Evolutionary conservation across 2,113 vertebrate species (phyloP), one percentile per base, ranked within the genome.

Genomic region (Heterotis niloticus): DNA sequence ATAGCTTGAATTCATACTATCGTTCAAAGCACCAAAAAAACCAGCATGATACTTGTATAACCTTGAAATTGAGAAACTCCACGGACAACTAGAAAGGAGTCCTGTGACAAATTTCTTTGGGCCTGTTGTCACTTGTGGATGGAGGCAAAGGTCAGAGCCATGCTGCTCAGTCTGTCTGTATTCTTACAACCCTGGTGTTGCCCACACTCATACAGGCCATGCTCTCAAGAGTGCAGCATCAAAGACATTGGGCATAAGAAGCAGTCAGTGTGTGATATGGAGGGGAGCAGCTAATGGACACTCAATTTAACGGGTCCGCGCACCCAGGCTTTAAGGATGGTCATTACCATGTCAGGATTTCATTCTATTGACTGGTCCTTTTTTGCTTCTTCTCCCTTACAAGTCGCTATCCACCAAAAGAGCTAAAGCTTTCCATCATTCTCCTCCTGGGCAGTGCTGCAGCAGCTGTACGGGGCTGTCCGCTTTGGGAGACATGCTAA

Each of bases 401-500:
- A 59, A 74, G 60, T 79, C 72, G 62, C 72, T 66, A 72, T 79
- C 52, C 67, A 65, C 44, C 66, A 72, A 69, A 68, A 64, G 68
- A 68, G 60, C 10, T 26, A 20, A 62, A 51, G 28, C 17, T 7
- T 75, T 29, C 70, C 16, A 54, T 64, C 56, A 24, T 76, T 72
- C 24, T 9, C 65, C 72, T 68, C 57, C 34, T 13, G 60, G 34
- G n/a, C 51, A 59, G 12, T 18, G 34, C 56, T n/a, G 5, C 14
- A 1, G 18, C 66, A 72, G 78, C 85, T 79, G 78, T 65, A 77
- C 64, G 81, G 81, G 81, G 80, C 83, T 79, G 83, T 82, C 79
- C 79, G 83, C 79, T 84, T 83, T 75, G 78, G 75, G 75, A 84
- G 81, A 83, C 82, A 83, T 72, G 78, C 85, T 83, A 82, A 80